Base-by-base conservation (phyloP, 2,797 vertebrate genomes). In the Urosaurus nigricauda region DNA sequence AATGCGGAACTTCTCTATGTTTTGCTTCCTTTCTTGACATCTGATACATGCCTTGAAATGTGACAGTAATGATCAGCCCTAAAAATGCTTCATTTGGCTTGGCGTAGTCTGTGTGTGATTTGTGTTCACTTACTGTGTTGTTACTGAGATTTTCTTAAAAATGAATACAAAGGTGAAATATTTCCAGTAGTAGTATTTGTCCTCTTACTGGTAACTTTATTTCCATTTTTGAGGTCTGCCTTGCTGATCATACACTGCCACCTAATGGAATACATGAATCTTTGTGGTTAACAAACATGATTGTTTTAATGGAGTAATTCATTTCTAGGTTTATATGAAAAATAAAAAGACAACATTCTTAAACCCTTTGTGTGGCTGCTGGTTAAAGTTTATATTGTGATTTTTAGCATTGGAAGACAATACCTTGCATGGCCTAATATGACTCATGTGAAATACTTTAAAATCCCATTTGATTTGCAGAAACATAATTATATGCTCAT, bases 181-280 rank as follows among this genome's bases (percentile, higher is more conserved):
- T 37, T 85, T 93, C 96, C 80, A 85, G 32, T 88, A 37, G 65
- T 88, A 91, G 29, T 89, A 86, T 90, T 85, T 70, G 87, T 92
- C 88, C 94, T 94, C 86, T 87, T 92, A 92, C 91, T 85, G 90
- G 43, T 80, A 32, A 47, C 78, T 92, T 82, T 29, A 5, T 51
- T 85, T 94, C 16, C 3, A 83, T 47, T 58, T 79, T 63, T 43
- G 87, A 70, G 53, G 81, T 85, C 63, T 53, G 92, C 89, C 92
- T 93, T 93, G 86, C 83, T 94, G 93, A 95, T 95, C 94, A 81
- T 94, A 96, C 86, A 94, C 95, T 97, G 98, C 98, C 98, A 97
- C 95, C 98, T 98, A 92, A 95, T 93, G 96, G 97, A 93, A 85
- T 86, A 65, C 0, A 0, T 73, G 43, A 75, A 43, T 85, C 92